Base-by-base conservation (phyloP, 2,797 vertebrate genomes). In the Sebastes paucispinis region DNA sequence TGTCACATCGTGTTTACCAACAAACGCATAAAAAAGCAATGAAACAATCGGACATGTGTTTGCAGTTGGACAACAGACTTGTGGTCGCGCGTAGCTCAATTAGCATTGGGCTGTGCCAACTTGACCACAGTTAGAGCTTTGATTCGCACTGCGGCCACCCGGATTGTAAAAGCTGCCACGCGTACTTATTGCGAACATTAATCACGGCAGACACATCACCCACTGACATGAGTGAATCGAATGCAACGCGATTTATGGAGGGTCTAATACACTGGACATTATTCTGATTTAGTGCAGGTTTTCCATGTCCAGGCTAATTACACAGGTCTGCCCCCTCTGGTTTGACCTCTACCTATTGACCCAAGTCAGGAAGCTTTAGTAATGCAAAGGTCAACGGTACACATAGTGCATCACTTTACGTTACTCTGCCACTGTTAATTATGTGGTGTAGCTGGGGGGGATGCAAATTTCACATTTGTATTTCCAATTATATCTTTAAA, bases 331-430 rank as follows among this genome's bases (percentile, higher is more conserved):
- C 72, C 87, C 81, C 77, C 86, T 50, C 66, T 72, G 52, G 66
- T 84, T 75, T 89, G 86, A 93, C 91, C 91, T 84, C 69, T 81
- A 82, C 75, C 85, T 72, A 78, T 81, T 90, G 89, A 91, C 90
- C 90, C 79, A 4, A 70, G 80, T 76, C 89, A 88, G 87, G 87
- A 93, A 90, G 85, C 80, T 73, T 90, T 82, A 81, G 81, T 83
- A 78, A 86, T 79, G 77, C 74, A 85, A 75, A 85, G 87, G 87
- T 89, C 84, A 89, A 2, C 24, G 4, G 34, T 58, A 29, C n/a
- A 81, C 43, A 27, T 47, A 63, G 79, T 62, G 72, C 80, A 70
- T 81, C 79, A 55, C 74, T 83, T 85, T 66, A 54, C 80, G 11
- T 59, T 77, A 8, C 22, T 69, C 50, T 73, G 65, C 59, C 75